Percentiles rank a stretch among this genome's conserved stretches.
Conservation (phyloP, 2,888 invertebrate species). For the Dasypolia templi region DNA sequence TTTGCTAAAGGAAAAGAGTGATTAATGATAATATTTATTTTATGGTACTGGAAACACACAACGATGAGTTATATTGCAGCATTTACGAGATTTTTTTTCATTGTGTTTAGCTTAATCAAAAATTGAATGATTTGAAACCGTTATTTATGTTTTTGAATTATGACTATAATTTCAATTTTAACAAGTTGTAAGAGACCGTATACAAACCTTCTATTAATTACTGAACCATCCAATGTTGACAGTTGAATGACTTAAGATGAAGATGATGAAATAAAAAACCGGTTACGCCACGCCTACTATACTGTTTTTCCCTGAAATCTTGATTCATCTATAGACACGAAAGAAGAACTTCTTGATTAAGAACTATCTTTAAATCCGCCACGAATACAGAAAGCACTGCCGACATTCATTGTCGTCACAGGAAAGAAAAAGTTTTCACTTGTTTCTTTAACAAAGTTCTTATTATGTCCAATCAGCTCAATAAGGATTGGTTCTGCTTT, state of each 20-base stretch:
- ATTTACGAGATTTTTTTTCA: neutral
- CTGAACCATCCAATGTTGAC: neutral
- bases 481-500: neutral
- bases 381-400: neutral
- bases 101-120: neutral
- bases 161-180: conserved; percentile 13
- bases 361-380: neutral
- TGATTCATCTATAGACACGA: neutral
- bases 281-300: no score
- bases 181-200: neutral
- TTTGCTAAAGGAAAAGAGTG: conserved; percentile 32
- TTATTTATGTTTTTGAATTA: neutral
- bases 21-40: conserved; percentile 28
- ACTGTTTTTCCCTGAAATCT: neutral
- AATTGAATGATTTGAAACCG: neutral
- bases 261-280: neutral
- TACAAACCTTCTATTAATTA: conserved; percentile 4
- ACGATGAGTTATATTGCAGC: conserved; percentile 4
- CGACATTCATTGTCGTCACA: neutral
- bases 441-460: neutral
- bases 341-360: neutral
- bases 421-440: neutral
- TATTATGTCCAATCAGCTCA: neutral
- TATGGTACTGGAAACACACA: conserved; percentile 15
- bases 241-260: neutral